phyloP scores from a whole-genome alignment of 37 sponge, comb jelly and placozoan genomes.

The Halichondria panicea region DNA sequence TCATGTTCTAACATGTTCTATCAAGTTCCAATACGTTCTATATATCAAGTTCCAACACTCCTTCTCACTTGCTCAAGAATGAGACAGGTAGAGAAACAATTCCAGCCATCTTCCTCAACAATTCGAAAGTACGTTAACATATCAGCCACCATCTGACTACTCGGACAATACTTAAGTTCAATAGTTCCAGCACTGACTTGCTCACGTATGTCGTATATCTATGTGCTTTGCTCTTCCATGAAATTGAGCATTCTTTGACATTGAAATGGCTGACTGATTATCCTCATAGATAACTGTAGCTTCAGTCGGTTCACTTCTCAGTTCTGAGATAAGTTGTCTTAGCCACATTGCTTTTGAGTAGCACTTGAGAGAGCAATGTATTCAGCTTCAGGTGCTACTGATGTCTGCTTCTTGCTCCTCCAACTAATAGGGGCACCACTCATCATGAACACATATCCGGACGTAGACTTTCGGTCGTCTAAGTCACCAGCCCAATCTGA shows the following conservation, averaged over 20 bases:
- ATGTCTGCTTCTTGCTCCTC: no score
- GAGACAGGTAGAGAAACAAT: background rate
- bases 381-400: no score
- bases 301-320: no score
- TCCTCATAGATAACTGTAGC: conserved; percentile 58
- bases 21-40: no score
- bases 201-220: conserved; percentile 29
- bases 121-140: conserved; percentile 24
- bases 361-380: no score
- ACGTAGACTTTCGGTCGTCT: no score
- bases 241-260: conserved; percentile 51
- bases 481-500: conserved; percentile 49
- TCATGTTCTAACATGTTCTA: no score
- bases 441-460: no score
- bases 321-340: no score
- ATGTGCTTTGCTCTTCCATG: conserved; percentile 41
- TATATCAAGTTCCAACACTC: conserved; percentile 38
- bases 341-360: no score
- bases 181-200: conserved; percentile 12
- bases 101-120: conserved; percentile 21
- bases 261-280: conserved; percentile 55
- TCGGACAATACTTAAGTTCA: conserved; percentile 48
- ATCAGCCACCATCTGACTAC: conserved; percentile 46
- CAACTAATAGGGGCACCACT: no score
- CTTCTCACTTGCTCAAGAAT: conserved; percentile 33